Conservation (phyloP, 2,113 vertebrate species). For the Hoplias malabaricus region DNA sequence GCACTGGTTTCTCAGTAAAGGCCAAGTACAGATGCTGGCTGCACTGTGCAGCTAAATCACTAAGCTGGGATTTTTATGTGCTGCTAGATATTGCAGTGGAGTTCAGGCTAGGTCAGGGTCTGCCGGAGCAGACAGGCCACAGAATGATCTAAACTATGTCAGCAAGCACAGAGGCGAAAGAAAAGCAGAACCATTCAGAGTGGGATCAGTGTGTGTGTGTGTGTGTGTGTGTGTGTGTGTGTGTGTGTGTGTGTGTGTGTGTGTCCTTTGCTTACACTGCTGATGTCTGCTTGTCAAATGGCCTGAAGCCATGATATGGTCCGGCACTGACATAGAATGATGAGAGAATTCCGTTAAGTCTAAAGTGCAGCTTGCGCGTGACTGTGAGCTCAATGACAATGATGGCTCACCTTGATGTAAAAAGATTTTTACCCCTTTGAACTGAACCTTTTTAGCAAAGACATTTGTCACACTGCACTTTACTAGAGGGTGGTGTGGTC, state of each 20-base stretch:
- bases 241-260: neutral
- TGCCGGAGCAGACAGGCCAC: slow-evolving; percentile 23
- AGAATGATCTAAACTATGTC: slow-evolving; percentile 48
- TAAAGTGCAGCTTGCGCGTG: neutral
- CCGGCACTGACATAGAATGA: neutral
- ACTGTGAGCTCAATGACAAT: slow-evolving; percentile 6
- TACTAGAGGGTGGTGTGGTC: slow-evolving; percentile 6
- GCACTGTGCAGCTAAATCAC: neutral
- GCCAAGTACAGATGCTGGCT: neutral
- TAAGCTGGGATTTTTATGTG: neutral
- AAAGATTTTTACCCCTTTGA: neutral
- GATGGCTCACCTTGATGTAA: neutral
- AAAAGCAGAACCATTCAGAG: slow-evolving; percentile 42
- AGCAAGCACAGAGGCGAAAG: slow-evolving; percentile 46
- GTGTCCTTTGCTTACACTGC: slow-evolving; percentile 35
- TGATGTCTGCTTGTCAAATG: slow-evolving; percentile 28
- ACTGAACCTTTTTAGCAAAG: slow-evolving; percentile 7
- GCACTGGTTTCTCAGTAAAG: neutral
- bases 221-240: slow-evolving; percentile 3
- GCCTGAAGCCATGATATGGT: slow-evolving; percentile 3
- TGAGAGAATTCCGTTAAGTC: neutral
- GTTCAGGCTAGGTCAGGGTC: slow-evolving; percentile 33
- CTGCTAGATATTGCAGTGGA: slow-evolving; percentile 15
- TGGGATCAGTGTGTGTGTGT: slow-evolving; percentile 31
- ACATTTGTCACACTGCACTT: slow-evolving; percentile 9